phyloP scores from a whole-genome alignment of 2,888 invertebrate genomes.

The Andrena flavipes region DNA sequence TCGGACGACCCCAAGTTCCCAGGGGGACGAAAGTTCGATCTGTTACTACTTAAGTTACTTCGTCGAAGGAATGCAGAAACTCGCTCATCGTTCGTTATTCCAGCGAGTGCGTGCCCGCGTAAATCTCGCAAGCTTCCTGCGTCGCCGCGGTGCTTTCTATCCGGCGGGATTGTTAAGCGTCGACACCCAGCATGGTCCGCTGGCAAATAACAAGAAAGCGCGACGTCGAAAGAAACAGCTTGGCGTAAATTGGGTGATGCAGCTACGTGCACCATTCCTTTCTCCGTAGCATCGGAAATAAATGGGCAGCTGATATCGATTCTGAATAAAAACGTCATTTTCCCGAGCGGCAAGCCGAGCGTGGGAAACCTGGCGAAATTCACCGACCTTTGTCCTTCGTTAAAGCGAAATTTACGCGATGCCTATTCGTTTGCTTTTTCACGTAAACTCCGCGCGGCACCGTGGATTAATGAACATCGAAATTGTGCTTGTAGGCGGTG shows the following conservation, averaged over 20 bases:
- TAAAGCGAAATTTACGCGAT: background rate
- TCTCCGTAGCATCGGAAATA: slow-evolving; percentile 23
- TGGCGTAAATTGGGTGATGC: slow-evolving; percentile 53
- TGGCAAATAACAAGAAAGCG: slow-evolving; percentile 30
- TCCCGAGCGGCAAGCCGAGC: too few species aligned
- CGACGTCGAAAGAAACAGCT: slow-evolving; percentile 11
- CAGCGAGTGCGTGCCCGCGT: background rate
- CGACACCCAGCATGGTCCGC: background rate
- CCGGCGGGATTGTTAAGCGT: slow-evolving; percentile 27
- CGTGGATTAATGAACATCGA: background rate
- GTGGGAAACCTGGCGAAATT: background rate
- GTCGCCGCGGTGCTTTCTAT: slow-evolving; percentile 9
- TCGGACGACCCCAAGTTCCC: too few species aligned
- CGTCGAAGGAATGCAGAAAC: background rate
- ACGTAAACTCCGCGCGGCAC: too few species aligned
- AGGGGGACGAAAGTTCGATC: too few species aligned
- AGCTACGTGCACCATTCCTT: background rate
- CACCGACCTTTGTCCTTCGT: slow-evolving; percentile 12
- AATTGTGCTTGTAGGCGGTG: slow-evolving; percentile 50
- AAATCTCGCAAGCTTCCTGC: background rate
- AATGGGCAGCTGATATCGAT: slow-evolving; percentile 48
- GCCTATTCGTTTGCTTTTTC: background rate
- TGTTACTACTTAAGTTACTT: background rate
- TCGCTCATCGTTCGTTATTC: background rate
- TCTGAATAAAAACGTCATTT: slow-evolving; percentile 29